A percentile compares a stretch with the other conserved stretches of the same genome.
Conservation (phyloP, 2,113 vertebrate species). For the Psilopsiagon aymara region DNA sequence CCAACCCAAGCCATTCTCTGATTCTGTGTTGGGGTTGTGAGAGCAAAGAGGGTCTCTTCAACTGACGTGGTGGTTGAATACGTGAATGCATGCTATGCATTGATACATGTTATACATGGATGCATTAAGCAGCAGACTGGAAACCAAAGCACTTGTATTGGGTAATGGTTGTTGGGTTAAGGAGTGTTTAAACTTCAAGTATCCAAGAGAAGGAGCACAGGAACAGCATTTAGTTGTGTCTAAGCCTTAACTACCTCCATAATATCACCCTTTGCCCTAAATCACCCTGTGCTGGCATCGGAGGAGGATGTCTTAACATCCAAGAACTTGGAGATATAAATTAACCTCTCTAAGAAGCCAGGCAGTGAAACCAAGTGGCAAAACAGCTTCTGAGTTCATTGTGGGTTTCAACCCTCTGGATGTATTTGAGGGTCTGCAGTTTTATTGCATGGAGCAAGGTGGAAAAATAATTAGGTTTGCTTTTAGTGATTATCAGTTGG, state of each 20-base stretch:
- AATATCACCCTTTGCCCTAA: neutral
- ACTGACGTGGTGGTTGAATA: accelerated
- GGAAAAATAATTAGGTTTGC: neutral
- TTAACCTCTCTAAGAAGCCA: neutral
- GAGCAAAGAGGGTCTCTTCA: neutral
- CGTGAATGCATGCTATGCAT: neutral
- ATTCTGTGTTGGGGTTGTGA: neutral
- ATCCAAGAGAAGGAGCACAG: neutral
- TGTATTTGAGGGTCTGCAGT: neutral
- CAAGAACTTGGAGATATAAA: neutral
- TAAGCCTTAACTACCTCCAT: neutral
- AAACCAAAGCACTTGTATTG: neutral
- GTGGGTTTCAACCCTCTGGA: neutral
- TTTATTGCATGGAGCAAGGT: neutral
- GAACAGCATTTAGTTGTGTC: accelerated
- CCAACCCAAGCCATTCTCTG: neutral
- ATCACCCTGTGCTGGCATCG: neutral
- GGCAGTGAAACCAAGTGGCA: neutral
- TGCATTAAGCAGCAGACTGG: neutral
- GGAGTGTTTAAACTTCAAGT: neutral
- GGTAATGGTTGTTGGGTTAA: neutral
- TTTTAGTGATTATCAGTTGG: neutral
- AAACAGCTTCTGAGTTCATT: neutral
- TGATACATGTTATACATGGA: neutral
- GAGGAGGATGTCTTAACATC: neutral